Evolutionary conservation across 2,888 invertebrate species (phyloP).

Genomic region (Drosophila picticornis): DNA sequence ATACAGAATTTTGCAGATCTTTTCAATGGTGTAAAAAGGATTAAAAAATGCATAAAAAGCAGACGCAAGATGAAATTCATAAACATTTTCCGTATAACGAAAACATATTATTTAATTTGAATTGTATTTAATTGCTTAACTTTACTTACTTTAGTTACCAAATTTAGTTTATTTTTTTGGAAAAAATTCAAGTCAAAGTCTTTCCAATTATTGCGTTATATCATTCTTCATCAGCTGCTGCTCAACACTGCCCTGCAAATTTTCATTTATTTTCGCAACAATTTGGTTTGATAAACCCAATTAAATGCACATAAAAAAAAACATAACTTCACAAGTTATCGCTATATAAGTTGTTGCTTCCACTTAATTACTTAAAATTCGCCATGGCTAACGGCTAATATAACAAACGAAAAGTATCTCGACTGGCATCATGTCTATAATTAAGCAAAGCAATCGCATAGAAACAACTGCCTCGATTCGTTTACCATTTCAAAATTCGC

Average conservation of each 20-base stretch:
- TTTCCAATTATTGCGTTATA: neutral
- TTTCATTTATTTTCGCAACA: constrained; percentile 6
- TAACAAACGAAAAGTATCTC: constrained; percentile 14
- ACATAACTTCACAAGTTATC: constrained; percentile 26
- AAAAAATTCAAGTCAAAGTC: neutral
- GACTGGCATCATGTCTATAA: constrained; percentile 38
- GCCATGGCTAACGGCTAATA: constrained; percentile 10
- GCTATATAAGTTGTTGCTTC: constrained; percentile 31
- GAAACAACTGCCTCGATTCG: constrained; percentile 22
- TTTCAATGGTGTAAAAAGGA: neutral
- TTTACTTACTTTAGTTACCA: neutral
- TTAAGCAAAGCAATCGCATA: constrained; percentile 21
- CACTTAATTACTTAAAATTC: constrained; percentile 37
- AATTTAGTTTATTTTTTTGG: neutral
- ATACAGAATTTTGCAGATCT: neutral
- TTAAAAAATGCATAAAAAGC: neutral
- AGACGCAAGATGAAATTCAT: neutral
- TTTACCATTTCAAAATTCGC: constrained; percentile 33
- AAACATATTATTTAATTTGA: neutral
- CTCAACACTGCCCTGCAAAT: neutral
- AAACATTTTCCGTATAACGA: neutral
- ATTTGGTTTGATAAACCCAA: constrained; percentile 14
- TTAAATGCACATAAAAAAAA: neutral
- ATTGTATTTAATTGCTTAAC: neutral
- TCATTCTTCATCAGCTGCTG: neutral